A percentile compares a stretch with the other conserved stretches of the same genome.
phyloP scores from a whole-genome alignment of 2,888 invertebrate genomes.

The Allophyes oxyacanthae region DNA sequence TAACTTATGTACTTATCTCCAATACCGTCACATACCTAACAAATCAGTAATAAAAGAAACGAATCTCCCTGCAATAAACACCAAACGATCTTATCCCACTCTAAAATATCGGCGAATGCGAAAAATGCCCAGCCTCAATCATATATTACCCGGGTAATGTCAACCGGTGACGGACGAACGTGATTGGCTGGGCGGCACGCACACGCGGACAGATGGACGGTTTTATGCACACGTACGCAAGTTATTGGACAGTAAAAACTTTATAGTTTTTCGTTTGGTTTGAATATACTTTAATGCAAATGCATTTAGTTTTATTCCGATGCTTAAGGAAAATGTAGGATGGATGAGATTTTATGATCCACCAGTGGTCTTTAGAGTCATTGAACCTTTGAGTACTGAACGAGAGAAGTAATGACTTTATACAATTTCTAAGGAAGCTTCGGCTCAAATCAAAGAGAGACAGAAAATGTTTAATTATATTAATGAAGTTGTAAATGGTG shows the following conservation, averaged over 20 bases:
- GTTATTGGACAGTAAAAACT: constrained; percentile 79
- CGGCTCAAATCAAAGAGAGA: constrained; percentile 28
- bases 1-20: constrained; percentile 48
- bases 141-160: constrained; percentile 83
- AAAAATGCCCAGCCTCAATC: constrained; percentile 77
- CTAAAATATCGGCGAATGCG: constrained; percentile 80
- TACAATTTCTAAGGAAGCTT: neutral
- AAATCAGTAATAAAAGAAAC: constrained; percentile 63
- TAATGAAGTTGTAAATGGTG: constrained; percentile 20
- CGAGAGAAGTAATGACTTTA: too few species aligned
- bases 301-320: constrained; percentile 48
- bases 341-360: constrained; percentile 51
- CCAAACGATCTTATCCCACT: constrained; percentile 76
- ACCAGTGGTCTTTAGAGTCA: constrained; percentile 34
- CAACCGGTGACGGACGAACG: constrained; percentile 65
- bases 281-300: constrained; percentile 55
- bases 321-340: constrained; percentile 53
- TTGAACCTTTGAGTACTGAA: constrained; percentile 17
- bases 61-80: constrained; percentile 72
- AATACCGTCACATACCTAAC: constrained; percentile 38
- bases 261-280: constrained; percentile 65
- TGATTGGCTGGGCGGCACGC: constrained; percentile 70
- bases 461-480: too few species aligned
- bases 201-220: constrained; percentile 45
- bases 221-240: constrained; percentile 56